Percentiles rank a stretch among this genome's conserved stretches.
Evolutionary conservation across 2,888 invertebrate genomes (phyloP).

Genomic region (Liposcelis brunnea): DNA sequence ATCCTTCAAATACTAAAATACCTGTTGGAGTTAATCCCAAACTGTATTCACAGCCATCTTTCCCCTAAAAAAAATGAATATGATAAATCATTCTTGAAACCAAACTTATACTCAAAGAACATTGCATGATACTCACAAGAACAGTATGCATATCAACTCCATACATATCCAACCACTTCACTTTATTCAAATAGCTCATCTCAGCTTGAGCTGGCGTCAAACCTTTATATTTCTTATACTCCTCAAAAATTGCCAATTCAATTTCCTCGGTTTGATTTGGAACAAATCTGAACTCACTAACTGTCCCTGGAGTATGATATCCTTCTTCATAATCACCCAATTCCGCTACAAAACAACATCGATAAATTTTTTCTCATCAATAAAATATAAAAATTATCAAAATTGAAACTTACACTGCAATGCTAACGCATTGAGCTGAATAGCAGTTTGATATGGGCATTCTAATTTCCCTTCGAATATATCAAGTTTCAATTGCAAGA

Average conservation of each 20-base stretch:
- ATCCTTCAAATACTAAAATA: constrained; percentile 92
- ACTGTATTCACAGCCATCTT: constrained; percentile 91
- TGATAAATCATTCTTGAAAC: too few relatives aligned
- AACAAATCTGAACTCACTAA: constrained; percentile 95
- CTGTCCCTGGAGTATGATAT: constrained; percentile 85
- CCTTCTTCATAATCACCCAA: constrained; percentile 89
- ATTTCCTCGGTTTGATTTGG: constrained; percentile 92
- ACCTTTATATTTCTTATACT: constrained; percentile 70
- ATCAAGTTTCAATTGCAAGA: constrained; percentile 92
- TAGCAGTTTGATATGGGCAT: constrained; percentile 69
- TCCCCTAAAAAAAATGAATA: constrained; percentile 37
- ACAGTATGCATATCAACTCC: constrained; percentile 98
- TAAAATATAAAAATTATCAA: constrained; percentile 8
- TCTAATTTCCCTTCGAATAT: constrained; percentile 79
- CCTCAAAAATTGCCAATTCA: constrained; percentile 85
- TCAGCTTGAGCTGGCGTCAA: constrained; percentile 92
- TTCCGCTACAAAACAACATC: constrained; percentile 50
- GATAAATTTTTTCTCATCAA: neutral
- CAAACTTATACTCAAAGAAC: constrained; percentile 2
- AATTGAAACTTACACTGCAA: constrained; percentile 62
- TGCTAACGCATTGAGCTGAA: constrained; percentile 81
- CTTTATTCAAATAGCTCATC: constrained; percentile 85
- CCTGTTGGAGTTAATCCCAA: constrained; percentile 96
- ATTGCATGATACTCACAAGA: constrained; percentile 32
- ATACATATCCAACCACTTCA: constrained; percentile 96